Base-by-base conservation (phyloP, 2,888 invertebrate species). In the Ceraclea dissimilis region DNA sequence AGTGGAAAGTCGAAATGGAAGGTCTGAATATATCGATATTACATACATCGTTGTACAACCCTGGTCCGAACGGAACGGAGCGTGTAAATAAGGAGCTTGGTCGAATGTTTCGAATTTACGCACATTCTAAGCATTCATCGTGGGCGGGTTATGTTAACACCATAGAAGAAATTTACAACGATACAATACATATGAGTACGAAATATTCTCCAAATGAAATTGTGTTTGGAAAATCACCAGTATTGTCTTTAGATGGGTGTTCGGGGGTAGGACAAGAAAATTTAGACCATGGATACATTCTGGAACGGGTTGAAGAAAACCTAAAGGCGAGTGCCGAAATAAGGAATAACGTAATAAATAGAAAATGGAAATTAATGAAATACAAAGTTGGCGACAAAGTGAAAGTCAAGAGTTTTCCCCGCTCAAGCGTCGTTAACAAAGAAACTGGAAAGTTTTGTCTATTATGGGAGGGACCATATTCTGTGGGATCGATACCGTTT, bases 331-430 rank as follows among this genome's bases (percentile, higher is more conserved):
- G 49, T 21, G 49, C 49, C 2, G 8, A 2, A 13, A 26, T 13
- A 10, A 21, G 22, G 16, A 21, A 16, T 19, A 26, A 10, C 2
- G 8, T 49, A 13, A 26, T 5, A n/a, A 49, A 49, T 5, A 49
- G 10, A 16, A 49, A 49, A 17, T 21, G 49, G 44, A 44, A 17
- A 26, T 8, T 49, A 16, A 16, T 26, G n/a, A 22, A 21, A 8
- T 49, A 49, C 49, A n/a, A 49, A 22, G 6, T 49, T 6, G 49
- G 49, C 2, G 49, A 49, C 26, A n/a, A 11, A n/a, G 49, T 49
- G 4, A 49, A 49, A 16, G 22, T 49, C 4, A 21, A 21, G 16
- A 20, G 26, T n/a, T 49, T 49, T 26, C 16, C 26, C 2, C 5
- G 22, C 10, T 49, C 49, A 16, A 49, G 26, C 17, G 26, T 21